Base-by-base conservation (phyloP, 2,113 vertebrate genomes). In the Phyllostomus discolor region DNA sequence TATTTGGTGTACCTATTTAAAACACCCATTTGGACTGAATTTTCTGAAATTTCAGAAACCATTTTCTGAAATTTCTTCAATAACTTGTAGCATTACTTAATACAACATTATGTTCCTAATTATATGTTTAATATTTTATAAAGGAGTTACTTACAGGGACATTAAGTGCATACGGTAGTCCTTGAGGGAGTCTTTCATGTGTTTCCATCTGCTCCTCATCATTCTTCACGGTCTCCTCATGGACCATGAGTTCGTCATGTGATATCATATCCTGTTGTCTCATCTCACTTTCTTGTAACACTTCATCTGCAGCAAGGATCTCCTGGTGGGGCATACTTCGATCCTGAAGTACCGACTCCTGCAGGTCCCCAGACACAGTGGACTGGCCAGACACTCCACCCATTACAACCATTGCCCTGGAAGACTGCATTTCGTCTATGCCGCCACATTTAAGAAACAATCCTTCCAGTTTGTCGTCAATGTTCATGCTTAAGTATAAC, bases 221-320 rank as follows among this genome's bases (percentile, higher is more conserved):
- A 94, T 99, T 99, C 98, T 99, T 99, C 93, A 99, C 99, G n/a
- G 99, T 99, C 97, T 99, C 99, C 98, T 99, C 99, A 92, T 99
- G 99, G 98, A 99, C 99, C 99, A 99, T 99, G 97, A 99, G 99
- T 98, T 99, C 99, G 98, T 99, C 99, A 10, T 99, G 99, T 90
- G 99, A 98, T 95, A 99, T 99, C 98, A 99, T 99, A 97, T 99
- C 99, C 64, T 99, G 99, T 28, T 99, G 99, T 64, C 99, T 99
- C 98, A 99, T 98, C 14, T 99, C 99, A 96, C 98, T 99, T 89
- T 98, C 99, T 48, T 99, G 98, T 98, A 99, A 98, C 97, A 99
- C 99, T 85, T 99, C 99, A 5, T 99, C 98, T 96, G 99, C 98
- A 7, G 99, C 99, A 97, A 99, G 98, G 92, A 99, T 99, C 82